These are phyloP conservation scores for Pao palembangensis DNA, from an alignment of 2,113 vertebrate species.

Conservation along the genomic window DNA sequence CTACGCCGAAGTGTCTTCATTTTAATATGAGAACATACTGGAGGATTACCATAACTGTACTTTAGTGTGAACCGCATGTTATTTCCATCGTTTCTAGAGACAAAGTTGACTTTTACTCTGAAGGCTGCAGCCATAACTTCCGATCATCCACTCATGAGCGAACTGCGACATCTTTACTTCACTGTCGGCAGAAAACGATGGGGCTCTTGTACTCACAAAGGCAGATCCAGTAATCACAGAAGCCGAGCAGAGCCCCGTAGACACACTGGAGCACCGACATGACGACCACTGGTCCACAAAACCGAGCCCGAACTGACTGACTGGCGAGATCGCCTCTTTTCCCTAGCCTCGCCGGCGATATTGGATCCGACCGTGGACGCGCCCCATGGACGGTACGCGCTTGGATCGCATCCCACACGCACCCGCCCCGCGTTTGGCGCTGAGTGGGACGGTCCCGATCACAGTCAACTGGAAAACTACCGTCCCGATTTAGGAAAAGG, in stretches of 20 bases:
- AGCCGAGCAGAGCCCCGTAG: conserved; percentile 48
- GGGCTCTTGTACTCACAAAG: conserved; percentile 69
- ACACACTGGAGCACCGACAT: conserved; percentile 54
- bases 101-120: conserved; percentile 26
- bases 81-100: fast-evolving
- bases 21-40: too few species aligned
- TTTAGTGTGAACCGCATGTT: too few species aligned
- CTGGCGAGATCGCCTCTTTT: conserved; percentile 19
- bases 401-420: conserved; percentile 22
- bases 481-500: background rate
- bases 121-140: conserved; percentile 14
- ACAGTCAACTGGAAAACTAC: background rate
- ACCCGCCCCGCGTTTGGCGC: conserved; percentile 11
- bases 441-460: conserved; percentile 52
- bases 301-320: background rate
- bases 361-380: conserved; percentile 61
- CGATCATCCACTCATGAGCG: background rate
- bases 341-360: conserved; percentile 41
- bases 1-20: too few species aligned
- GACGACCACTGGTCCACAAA: background rate
- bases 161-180: too few species aligned
- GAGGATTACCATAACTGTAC: too few species aligned
- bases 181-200: background rate
- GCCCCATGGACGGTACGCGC: conserved; percentile 24
- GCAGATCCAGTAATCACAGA: conserved; percentile 69